These are phyloP conservation scores for Petaurus breviceps DNA, from an alignment of 2,113 vertebrate species.

Conservation along the genomic window DNA sequence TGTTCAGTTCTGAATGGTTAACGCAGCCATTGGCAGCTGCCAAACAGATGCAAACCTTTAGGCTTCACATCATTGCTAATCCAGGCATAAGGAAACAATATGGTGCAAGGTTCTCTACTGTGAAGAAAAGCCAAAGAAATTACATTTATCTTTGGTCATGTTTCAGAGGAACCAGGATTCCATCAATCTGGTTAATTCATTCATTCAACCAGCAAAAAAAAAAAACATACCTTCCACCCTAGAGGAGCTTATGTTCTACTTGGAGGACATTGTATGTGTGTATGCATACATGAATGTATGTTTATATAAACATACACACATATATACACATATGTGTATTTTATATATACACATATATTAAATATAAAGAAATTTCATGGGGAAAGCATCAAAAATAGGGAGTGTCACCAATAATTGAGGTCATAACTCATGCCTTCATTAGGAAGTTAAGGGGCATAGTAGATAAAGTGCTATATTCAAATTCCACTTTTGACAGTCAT, in stretches of 20 bases:
- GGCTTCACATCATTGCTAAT: background rate
- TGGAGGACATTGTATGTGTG: background rate
- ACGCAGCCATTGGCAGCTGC: slow-evolving; percentile 5
- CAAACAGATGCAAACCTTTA: slow-evolving; percentile 36
- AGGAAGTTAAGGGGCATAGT: too few relatives aligned
- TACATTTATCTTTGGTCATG: background rate
- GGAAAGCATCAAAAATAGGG: too few relatives aligned
- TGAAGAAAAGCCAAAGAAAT: background rate
- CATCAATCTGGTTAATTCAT: background rate
- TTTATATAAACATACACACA: too few relatives aligned
- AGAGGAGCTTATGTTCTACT: background rate
- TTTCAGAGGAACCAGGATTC: background rate
- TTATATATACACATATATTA: too few relatives aligned
- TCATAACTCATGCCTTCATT: too few relatives aligned
- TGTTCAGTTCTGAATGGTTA: slow-evolving; percentile 40
- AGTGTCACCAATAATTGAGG: too few relatives aligned
- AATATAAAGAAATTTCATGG: too few relatives aligned
- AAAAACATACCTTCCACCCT: background rate
- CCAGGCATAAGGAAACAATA: background rate
- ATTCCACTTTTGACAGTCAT: too few relatives aligned
- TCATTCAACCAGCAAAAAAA: background rate
- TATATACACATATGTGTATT: too few relatives aligned
- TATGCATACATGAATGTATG: too few relatives aligned
- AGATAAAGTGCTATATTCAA: too few relatives aligned
- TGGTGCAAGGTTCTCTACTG: background rate